Conservation (phyloP, 1,140 invertebrate species). For the Venturia canescens region DNA sequence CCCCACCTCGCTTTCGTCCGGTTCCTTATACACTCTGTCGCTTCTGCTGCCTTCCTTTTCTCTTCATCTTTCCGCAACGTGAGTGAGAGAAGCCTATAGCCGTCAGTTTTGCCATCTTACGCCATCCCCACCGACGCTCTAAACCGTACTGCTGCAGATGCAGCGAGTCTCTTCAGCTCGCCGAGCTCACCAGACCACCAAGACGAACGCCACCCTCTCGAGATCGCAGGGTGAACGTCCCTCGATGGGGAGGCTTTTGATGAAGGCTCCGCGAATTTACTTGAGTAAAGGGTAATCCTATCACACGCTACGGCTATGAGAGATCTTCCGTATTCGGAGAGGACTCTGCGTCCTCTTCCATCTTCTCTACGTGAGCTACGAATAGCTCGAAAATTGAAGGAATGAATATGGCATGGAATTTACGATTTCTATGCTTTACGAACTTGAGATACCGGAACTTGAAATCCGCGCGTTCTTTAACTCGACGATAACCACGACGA, state of each 20-base stretch:
- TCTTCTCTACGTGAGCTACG: constrained; percentile 8
- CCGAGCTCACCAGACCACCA: constrained; percentile 15
- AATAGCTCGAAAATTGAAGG: constrained; percentile 1
- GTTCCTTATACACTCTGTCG: constrained; percentile 27
- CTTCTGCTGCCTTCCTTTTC: constrained; percentile 29
- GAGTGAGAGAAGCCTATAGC: constrained; percentile 48
- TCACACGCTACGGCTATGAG: constrained; percentile 73
- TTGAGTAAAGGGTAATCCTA: constrained; percentile 78
- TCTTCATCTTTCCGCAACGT: constrained; percentile 35
- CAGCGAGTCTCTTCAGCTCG: constrained; percentile 24
- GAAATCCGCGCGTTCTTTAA: too few species aligned
- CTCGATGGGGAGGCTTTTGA: constrained; percentile 68
- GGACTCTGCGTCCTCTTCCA: constrained; percentile 30
- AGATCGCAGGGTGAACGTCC: constrained; percentile 65
- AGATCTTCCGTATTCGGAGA: constrained; percentile 70
- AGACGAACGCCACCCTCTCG: constrained; percentile 43
- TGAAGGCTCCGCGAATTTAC: constrained; percentile 75
- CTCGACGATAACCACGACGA: too few species aligned
- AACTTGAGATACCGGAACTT: background rate
- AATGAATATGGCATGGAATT: background rate
- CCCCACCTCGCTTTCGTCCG: constrained; percentile 49
- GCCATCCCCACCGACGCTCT: constrained; percentile 26
- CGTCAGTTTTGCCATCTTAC: constrained; percentile 40
- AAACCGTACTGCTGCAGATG: constrained; percentile 9
- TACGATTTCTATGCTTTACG: background rate